Percentiles rank a stretch among this genome's conserved stretches.
These are phyloP conservation scores for Calyptomena viridis DNA, from an alignment of 2,113 vertebrate species.

Conservation along the genomic window DNA sequence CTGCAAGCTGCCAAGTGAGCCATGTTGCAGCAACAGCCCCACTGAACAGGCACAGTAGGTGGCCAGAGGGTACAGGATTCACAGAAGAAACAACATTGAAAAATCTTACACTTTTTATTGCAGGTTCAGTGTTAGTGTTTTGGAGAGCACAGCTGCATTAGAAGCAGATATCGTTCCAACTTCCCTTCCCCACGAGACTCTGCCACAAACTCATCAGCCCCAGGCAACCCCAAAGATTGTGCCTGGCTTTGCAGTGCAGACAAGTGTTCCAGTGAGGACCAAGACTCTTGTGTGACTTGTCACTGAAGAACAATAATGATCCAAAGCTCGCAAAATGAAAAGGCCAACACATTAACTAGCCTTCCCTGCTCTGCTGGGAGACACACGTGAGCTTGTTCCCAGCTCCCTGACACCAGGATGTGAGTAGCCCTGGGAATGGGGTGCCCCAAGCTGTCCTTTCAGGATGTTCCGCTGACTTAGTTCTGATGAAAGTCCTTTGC, in stretches of 20 bases:
- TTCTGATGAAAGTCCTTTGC: not conserved
- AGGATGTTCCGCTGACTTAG: not conserved
- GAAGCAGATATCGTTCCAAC: not conserved
- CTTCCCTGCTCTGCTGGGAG: not conserved
- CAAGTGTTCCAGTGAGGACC: not conserved
- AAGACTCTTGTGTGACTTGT: not conserved
- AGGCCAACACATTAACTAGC: not conserved
- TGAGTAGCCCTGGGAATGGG: not conserved
- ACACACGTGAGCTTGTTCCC: not conserved
- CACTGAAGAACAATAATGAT: not conserved
- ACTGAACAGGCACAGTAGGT: not conserved
- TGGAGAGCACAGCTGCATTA: not conserved
- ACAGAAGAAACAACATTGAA: not conserved
- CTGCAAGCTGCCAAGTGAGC: not conserved
- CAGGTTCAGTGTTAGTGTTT: slow-evolving; percentile 33
- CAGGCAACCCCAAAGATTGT: not conserved
- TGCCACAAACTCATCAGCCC: not conserved
- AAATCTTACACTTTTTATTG: slow-evolving; percentile 28
- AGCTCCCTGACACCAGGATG: not conserved
- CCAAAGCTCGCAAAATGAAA: not conserved
- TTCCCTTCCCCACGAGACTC: not conserved
- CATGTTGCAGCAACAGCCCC: not conserved
- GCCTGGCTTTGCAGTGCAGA: not conserved
- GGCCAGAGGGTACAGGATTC: not conserved
- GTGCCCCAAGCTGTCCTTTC: not conserved